Evolutionary conservation across 2,888 invertebrate genomes (phyloP).

Genomic region (Brachyopa scutellaris): DNA sequence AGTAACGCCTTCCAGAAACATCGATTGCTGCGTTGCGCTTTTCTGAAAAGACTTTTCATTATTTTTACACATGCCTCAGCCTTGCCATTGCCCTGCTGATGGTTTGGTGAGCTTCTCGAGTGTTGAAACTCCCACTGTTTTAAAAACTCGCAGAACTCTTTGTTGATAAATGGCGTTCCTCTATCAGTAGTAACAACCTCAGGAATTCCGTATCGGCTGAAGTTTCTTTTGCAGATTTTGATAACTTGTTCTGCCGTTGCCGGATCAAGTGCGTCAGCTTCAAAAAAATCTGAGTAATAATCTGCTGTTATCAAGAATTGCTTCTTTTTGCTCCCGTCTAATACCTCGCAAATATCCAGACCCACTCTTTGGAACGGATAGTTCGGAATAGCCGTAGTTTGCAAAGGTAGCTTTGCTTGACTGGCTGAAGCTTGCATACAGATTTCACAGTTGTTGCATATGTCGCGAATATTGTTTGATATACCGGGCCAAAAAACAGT

Average conservation of each 20-base stretch:
- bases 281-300: conserved; percentile 59
- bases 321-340: conserved; percentile 21
- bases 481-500: conserved; percentile 32
- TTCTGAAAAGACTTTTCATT: conserved; percentile 27
- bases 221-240: conserved; percentile 34
- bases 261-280: conserved; percentile 27
- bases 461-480: conserved; percentile 7
- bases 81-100: conserved; percentile 16
- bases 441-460: conserved; percentile 12
- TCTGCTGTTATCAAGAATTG: conserved; percentile 49
- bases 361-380: conserved; percentile 42
- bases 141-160: conserved; percentile 7
- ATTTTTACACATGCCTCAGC: conserved; percentile 14
- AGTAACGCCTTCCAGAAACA: conserved; percentile 20
- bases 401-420: conserved; percentile 14
- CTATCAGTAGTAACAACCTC: conserved; percentile 17
- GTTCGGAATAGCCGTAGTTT: conserved; percentile 23
- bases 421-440: not conserved
- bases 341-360: conserved; percentile 41
- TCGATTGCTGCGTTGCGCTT: conserved; percentile 1
- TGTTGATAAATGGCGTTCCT: conserved; percentile 5
- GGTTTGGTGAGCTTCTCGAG: conserved; percentile 3
- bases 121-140: not conserved
- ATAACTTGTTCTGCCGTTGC: conserved; percentile 32
- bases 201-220: conserved; percentile 56